These are phyloP conservation scores for Drosophila erecta DNA, from an alignment of 1,140 invertebrate genomes.

Conservation along the genomic window DNA sequence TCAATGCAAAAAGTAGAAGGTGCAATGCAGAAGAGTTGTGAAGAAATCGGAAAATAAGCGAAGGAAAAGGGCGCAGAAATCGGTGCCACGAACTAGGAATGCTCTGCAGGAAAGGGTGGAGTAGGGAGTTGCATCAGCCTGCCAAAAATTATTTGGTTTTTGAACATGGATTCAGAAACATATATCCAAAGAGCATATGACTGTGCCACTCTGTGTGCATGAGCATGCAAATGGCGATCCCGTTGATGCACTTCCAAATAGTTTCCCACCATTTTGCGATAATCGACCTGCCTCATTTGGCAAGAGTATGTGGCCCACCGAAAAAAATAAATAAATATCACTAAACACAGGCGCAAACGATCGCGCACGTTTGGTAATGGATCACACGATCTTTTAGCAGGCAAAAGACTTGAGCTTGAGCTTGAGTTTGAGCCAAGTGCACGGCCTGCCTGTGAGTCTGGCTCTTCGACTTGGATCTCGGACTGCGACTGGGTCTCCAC, in stretches of 20 bases:
- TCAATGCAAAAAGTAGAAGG: conserved; percentile 75
- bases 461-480: conserved; percentile 19
- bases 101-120: conserved; percentile 26
- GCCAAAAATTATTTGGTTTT: background rate
- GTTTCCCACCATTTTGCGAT: conserved; percentile 15
- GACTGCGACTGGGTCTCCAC: conserved; percentile 8
- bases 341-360: conserved; percentile 80
- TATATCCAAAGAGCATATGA: background rate
- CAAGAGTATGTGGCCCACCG: conserved; percentile 51
- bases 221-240: background rate
- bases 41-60: conserved; percentile 34
- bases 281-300: conserved; percentile 9
- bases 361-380: conserved; percentile 83
- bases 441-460: conserved; percentile 34
- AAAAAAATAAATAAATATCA: conserved; percentile 71
- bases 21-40: conserved; percentile 58
- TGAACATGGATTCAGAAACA: background rate
- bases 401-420: conserved; percentile 55
- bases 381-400: conserved; percentile 74
- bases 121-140: background rate
- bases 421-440: conserved; percentile 59
- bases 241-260: conserved; percentile 1
- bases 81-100: conserved; percentile 25
- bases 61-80: conserved; percentile 30
- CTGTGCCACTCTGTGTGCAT: background rate